Evolutionary conservation across 2,113 vertebrate species (phyloP), one percentile per base, ranked within the genome.

Genomic region (Pogona vitticeps): DNA sequence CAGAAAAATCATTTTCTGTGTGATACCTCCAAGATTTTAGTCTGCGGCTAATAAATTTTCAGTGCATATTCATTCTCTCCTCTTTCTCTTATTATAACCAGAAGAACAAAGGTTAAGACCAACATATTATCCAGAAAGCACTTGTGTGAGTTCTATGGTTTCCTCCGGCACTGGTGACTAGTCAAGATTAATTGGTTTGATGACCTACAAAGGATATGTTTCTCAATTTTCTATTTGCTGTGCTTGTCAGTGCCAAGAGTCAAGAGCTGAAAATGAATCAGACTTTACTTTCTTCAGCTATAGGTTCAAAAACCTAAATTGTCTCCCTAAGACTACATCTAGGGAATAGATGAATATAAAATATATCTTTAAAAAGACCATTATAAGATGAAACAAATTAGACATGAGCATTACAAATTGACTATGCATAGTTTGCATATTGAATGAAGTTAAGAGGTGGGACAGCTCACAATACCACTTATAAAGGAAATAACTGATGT

Each of bases 181-280:
- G 84, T 85, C 63, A 71, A 79, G 46, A 79, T 86, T 77, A 86
- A 86, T 86, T 86, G 79, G 52, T 40, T 28, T 86, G 84, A 86
- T 42, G 46, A 86, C 52, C 76, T 79, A 59, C 76, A 79, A 79
- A 86, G 33, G 33, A 78, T 78, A 85, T 78, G 36, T 78, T 71
- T 70, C 76, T 86, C 63, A 15, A n/a, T 79, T 71, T n/a, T 79
- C 23, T 33, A 59, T 79, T 71, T 70, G 65, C 38, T 40, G 7
- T 79, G 33, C 46, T 79, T 79, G 65, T 76, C 52, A 86, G 15
- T 71, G 33, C 46, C 46, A 86, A 58, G 42, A 84, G 75, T 70
- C 63, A 78, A 85, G 38, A 70, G 21, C 23, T 70, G 76, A 71
- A 86, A 86, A 79, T 65, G 38, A 70, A 15, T 21, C 65, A 59